Conservation (phyloP, 2,797 vertebrate species). For the Cercopithecus neglectus region DNA sequence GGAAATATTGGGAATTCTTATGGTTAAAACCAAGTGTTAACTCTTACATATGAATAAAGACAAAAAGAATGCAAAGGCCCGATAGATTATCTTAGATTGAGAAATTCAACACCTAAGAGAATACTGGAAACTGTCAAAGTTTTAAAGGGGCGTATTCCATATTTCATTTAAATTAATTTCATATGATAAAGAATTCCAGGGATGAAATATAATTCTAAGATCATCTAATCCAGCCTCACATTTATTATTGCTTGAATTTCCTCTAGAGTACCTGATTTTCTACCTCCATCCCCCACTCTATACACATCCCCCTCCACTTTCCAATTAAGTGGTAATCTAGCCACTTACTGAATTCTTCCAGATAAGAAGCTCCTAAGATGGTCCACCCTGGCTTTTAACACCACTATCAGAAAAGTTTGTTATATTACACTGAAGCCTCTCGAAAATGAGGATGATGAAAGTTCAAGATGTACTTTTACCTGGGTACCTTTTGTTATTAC, state of each 20-base stretch:
- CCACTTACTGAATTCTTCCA: not conserved
- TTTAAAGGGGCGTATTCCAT: not conserved
- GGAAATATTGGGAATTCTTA: not conserved
- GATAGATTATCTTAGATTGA: conserved; percentile 1
- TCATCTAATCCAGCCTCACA: conserved; percentile 3
- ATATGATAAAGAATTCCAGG: conserved; percentile 17
- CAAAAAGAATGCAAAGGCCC: conserved; percentile 10
- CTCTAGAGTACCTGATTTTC: not conserved
- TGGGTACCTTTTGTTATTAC: conserved; percentile 12
- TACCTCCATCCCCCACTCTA: not conserved
- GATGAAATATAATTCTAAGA: conserved; percentile 19
- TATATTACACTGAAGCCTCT: conserved; percentile 19
- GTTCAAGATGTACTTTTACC: conserved; percentile 6
- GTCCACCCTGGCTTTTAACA: not conserved
- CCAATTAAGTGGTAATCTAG: conserved; percentile 32
- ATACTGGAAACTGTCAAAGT: conserved; percentile 11
- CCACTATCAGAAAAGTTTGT: conserved; percentile 9
- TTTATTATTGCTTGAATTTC: conserved; percentile 24
- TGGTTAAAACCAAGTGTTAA: conserved; percentile 23
- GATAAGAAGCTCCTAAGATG: not conserved
- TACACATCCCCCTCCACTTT: not conserved
- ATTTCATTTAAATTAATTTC: conserved; percentile 47
- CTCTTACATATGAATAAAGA: not conserved
- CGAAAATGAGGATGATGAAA: conserved; percentile 37
- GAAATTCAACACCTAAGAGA: conserved; percentile 25